These are phyloP conservation scores for Indicator maculatus DNA, from an alignment of 2,113 vertebrate species.

Conservation along the genomic window DNA sequence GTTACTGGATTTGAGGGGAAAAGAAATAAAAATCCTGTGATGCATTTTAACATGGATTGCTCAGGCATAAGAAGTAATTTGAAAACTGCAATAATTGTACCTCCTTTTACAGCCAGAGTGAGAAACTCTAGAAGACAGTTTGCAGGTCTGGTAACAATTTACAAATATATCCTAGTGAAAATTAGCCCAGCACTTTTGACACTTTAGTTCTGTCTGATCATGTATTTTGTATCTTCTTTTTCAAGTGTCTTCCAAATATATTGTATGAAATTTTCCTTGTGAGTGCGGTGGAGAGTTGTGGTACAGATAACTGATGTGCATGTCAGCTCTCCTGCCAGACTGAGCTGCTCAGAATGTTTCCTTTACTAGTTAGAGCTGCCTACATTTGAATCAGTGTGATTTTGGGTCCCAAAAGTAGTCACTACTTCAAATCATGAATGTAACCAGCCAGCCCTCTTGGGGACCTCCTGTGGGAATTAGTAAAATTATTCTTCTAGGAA, in stretches of 20 bases:
- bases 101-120: neutral
- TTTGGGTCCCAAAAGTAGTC: neutral
- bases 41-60: neutral
- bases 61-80: slow-evolving; percentile 1
- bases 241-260: neutral
- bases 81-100: slow-evolving; percentile 32
- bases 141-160: slow-evolving; percentile 35
- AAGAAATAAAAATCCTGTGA: neutral
- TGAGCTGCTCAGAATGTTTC: neutral
- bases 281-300: neutral
- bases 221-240: neutral
- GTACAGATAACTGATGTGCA: accelerated
- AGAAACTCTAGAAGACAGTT: slow-evolving; percentile 18
- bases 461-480: neutral
- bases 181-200: neutral
- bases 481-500: neutral
- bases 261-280: neutral
- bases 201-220: neutral
- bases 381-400: neutral
- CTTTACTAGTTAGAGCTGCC: neutral
- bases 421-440: neutral
- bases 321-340: neutral
- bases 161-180: neutral
- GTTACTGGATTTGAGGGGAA: neutral
- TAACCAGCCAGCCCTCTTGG: neutral